phyloP scores from a whole-genome alignment of 2,888 invertebrate species.

The Rotaria sp. region DNA sequence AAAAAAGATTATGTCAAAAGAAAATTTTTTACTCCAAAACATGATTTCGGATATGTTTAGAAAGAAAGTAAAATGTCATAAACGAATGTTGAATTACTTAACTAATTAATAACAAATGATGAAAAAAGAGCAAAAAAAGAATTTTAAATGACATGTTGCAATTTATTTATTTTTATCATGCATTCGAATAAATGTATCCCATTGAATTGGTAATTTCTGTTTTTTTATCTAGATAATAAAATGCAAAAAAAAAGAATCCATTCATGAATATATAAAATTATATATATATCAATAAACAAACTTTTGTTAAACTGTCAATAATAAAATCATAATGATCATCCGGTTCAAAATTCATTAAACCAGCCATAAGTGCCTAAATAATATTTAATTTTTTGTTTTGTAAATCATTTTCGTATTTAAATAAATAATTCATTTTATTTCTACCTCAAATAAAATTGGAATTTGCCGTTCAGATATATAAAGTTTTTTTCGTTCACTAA shows the following conservation, averaged over 20 bases:
- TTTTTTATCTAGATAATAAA: neutral
- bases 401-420: neutral
- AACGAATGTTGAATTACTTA: no score
- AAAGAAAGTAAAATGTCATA: no score
- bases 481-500: constrained; percentile 14
- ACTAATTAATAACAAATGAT: no score
- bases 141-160: no score
- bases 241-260: neutral
- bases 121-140: no score
- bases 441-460: neutral
- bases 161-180: neutral
- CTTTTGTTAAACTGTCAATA: constrained; percentile 29
- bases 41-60: no score
- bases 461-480: neutral
- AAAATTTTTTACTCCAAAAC: no score
- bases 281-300: neutral
- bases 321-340: constrained; percentile 40
- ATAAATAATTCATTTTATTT: neutral
- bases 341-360: constrained; percentile 38
- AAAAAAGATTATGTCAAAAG: no score
- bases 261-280: neutral
- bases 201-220: neutral
- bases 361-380: constrained; percentile 39
- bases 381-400: no score
- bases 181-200: constrained; percentile 17